phyloP scores from a whole-genome alignment of 2,113 vertebrate genomes.

The Bagarius yarrelli region DNA sequence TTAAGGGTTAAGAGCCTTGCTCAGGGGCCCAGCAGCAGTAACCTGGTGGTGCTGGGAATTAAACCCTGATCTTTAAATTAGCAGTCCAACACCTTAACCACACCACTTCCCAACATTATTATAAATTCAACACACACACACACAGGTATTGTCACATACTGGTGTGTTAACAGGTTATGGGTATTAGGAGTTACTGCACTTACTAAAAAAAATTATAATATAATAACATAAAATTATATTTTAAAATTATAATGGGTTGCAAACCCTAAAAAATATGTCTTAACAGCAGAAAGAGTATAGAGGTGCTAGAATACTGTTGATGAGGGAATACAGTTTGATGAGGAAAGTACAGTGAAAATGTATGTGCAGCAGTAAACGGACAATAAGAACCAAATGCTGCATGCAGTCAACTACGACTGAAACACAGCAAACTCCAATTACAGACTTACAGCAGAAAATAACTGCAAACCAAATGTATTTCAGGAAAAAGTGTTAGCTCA shows the following conservation, averaged over 20 bases:
- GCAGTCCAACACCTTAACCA: no score
- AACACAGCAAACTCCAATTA: slow-evolving; percentile 10
- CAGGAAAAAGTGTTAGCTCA: no score
- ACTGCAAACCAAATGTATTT: background rate
- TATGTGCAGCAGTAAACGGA: slow-evolving; percentile 46
- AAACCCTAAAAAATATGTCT: slow-evolving; percentile 6
- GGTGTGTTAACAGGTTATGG: background rate
- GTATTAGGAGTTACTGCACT: background rate
- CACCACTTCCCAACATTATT: no score
- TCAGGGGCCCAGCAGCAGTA: no score
- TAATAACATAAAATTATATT: no score
- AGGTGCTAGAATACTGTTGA: background rate
- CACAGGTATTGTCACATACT: background rate
- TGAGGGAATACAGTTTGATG: no score
- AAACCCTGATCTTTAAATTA: no score
- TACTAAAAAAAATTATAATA: background rate
- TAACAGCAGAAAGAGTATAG: slow-evolving; percentile 23
- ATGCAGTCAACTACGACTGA: slow-evolving; percentile 3
- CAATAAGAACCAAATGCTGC: slow-evolving; percentile 48
- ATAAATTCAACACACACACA: background rate
- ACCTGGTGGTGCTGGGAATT: no score
- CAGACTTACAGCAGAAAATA: background rate
- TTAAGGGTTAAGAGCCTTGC: no score
- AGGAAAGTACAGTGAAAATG: slow-evolving; percentile 45
- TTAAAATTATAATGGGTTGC: background rate